These are phyloP conservation scores for Silurus asotus DNA, from an alignment of 2,113 vertebrate genomes.

Conservation along the genomic window DNA sequence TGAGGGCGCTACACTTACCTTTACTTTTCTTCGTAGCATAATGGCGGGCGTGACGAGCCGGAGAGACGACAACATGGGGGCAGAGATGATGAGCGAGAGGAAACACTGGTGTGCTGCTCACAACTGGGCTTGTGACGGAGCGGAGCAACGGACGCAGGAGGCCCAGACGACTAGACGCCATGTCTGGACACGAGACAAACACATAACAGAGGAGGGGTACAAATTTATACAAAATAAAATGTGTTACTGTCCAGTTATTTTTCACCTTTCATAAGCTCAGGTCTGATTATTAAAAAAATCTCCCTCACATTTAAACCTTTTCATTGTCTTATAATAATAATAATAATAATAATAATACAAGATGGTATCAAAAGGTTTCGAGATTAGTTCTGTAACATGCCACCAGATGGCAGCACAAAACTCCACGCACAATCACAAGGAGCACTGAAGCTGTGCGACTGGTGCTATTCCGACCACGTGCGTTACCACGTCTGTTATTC, in stretches of 20 bases:
- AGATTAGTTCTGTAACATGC: no score
- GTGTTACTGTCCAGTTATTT: no score
- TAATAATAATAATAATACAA: no score
- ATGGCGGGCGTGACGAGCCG: conserved; percentile 64
- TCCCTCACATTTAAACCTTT: not conserved
- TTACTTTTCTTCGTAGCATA: conserved; percentile 92
- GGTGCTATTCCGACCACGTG: no score
- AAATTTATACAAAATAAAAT: not conserved
- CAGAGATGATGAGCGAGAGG: conserved; percentile 42
- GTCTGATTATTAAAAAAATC: not conserved
- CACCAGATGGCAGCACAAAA: no score
- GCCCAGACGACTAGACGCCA: conserved; percentile 72
- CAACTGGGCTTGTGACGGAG: conserved; percentile 44
- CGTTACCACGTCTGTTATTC: no score
- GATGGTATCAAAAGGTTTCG: no score
- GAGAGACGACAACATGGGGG: conserved; percentile 32
- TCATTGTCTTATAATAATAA: no score
- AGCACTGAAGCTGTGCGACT: no score
- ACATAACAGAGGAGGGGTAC: not conserved
- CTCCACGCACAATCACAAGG: no score
- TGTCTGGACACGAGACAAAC: conserved; percentile 50
- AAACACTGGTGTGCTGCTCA: conserved; percentile 8
- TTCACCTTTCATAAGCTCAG: not conserved
- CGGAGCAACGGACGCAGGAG: conserved; percentile 63
- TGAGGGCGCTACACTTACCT: conserved; percentile 61